These are phyloP conservation scores for Bellardia pandia DNA, from an alignment of 2,888 invertebrate genomes.

Conservation along the genomic window DNA sequence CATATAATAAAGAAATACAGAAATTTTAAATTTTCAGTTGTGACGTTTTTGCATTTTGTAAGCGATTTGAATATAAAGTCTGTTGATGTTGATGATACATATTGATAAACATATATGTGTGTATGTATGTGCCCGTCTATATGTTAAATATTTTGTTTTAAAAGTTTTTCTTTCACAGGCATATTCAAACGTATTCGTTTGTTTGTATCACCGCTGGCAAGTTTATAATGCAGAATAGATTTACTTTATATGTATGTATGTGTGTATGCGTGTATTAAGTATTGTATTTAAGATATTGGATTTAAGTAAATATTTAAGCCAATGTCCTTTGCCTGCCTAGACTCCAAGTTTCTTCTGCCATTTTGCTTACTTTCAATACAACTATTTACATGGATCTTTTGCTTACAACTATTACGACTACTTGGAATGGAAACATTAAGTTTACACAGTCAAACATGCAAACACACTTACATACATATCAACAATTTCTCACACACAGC, in stretches of 20 bases:
- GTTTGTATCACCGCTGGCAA: background rate
- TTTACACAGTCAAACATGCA: constrained; percentile 40
- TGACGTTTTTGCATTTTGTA: too few relatives aligned
- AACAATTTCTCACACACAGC: constrained; percentile 26
- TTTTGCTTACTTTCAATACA: background rate
- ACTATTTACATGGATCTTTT: constrained; percentile 1
- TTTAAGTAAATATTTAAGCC: constrained; percentile 56
- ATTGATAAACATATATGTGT: background rate
- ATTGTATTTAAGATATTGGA: constrained; percentile 35
- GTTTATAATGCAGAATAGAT: background rate
- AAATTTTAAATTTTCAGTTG: too few relatives aligned
- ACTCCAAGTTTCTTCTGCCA: constrained; percentile 11
- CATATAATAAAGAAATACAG: too few relatives aligned
- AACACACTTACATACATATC: constrained; percentile 18
- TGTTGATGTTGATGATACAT: background rate
- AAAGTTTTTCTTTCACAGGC: background rate
- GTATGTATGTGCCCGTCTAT: background rate
- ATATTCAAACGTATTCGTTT: background rate
- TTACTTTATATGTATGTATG: background rate
- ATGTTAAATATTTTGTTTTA: background rate
- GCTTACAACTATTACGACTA: constrained; percentile 16
- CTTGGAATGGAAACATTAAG: constrained; percentile 5
- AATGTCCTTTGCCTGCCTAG: constrained; percentile 55
- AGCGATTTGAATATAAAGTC: background rate
- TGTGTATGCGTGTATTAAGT: background rate